Percentiles rank a stretch among this genome's conserved stretches.
These are phyloP conservation scores for Halichoeres trimaculatus DNA, from an alignment of 2,113 vertebrate genomes.

Conservation along the genomic window DNA sequence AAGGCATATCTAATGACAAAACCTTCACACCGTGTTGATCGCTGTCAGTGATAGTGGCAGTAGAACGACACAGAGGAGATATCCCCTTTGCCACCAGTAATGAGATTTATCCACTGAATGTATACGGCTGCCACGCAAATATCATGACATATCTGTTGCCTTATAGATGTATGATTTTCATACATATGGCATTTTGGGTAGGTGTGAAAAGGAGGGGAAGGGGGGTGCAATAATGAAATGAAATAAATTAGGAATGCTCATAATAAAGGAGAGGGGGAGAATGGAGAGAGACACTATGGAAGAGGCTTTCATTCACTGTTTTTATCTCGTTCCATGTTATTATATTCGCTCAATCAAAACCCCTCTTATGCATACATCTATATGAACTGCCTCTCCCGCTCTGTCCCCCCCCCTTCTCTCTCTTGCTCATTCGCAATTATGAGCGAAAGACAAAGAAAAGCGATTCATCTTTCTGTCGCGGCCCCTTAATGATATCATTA, in stretches of 20 bases:
- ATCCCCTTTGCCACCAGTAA: slow-evolving; percentile 74
- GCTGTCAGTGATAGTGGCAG: slow-evolving; percentile 70
- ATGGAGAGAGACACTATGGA: slow-evolving; percentile 63
- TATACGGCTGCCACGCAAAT: slow-evolving; percentile 73
- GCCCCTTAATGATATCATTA: slow-evolving; percentile 85
- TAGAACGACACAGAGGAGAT: slow-evolving; percentile 48
- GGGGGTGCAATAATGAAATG: slow-evolving; percentile 62
- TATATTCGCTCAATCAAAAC: slow-evolving; percentile 82
- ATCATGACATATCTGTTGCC: slow-evolving; percentile 74
- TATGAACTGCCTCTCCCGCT: slow-evolving; percentile 76
- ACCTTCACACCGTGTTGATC: slow-evolving; percentile 58
- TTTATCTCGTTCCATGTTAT: slow-evolving; percentile 81
- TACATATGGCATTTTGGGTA: slow-evolving; percentile 67
- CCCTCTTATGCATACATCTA: slow-evolving; percentile 77
- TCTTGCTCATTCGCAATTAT: slow-evolving; percentile 79
- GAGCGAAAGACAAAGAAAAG: slow-evolving; percentile 83
- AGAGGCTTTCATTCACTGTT: slow-evolving; percentile 75
- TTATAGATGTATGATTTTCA: slow-evolving; percentile 69
- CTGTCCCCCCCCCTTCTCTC: slow-evolving; percentile 51
- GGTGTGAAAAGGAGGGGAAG: slow-evolving; percentile 20
- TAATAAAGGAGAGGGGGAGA: slow-evolving; percentile 67
- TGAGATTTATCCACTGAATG: slow-evolving; percentile 73
- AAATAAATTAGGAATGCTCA: slow-evolving; percentile 73
- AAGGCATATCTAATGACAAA: slow-evolving; percentile 74
- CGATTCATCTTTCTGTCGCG: slow-evolving; percentile 82